Conservation (phyloP, 1,140 invertebrate genomes). For the Melitaea cinxia region DNA sequence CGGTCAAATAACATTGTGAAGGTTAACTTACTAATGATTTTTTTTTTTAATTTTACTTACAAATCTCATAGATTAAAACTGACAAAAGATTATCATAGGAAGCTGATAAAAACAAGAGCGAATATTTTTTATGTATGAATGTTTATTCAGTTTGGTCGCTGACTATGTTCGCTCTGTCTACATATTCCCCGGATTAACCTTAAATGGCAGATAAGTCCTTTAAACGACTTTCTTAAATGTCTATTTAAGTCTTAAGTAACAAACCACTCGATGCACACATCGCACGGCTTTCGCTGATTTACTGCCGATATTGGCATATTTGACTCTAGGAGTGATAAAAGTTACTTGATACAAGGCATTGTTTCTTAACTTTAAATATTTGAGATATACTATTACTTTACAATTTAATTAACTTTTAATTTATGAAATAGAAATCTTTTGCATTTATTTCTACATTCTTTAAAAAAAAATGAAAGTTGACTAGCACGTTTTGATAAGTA, state of each 20-base stretch:
- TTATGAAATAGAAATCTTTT: too few species aligned
- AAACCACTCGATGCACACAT: conserved; percentile 25
- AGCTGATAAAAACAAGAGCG: not conserved
- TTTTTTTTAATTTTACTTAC: too few species aligned
- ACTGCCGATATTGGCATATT: conserved; percentile 19
- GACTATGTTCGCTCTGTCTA: conserved; percentile 19
- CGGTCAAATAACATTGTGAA: too few species aligned
- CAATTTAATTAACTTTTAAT: too few species aligned
- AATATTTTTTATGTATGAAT: not conserved
- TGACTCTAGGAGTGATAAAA: conserved; percentile 14
- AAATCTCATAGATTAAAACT: too few species aligned
- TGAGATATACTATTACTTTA: not conserved
- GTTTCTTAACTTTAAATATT: not conserved
- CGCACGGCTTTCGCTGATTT: conserved; percentile 39
- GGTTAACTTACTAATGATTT: too few species aligned
- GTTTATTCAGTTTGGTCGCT: conserved; percentile 11
- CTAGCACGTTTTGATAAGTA: too few species aligned
- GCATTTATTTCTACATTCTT: too few species aligned
- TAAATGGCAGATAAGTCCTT: conserved; percentile 33
- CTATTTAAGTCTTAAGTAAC: conserved; percentile 39
- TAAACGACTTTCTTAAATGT: conserved; percentile 39
- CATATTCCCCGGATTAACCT: conserved; percentile 28
- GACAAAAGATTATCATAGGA: too few species aligned
- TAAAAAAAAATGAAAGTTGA: too few species aligned
- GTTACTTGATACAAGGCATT: conserved; percentile 16